Conservation (phyloP, 2,797 vertebrate genomes). For the Pangasius larnaudii region DNA sequence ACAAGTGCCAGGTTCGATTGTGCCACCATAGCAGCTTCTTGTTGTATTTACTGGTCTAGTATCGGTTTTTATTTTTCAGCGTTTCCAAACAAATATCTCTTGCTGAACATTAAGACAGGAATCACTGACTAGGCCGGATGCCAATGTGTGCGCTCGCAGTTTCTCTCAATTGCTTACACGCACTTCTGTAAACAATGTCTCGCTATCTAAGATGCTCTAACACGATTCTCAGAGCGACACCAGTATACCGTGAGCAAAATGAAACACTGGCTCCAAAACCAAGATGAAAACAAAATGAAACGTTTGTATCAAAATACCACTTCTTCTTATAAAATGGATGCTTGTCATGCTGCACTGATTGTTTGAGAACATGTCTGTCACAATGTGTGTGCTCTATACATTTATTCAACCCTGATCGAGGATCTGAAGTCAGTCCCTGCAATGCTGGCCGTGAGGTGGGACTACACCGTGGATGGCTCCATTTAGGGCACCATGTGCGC, state of each 20-base stretch:
- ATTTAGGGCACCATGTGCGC: background rate
- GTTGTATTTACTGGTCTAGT: background rate
- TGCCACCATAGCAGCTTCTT: background rate
- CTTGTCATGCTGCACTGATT: background rate
- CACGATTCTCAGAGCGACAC: background rate
- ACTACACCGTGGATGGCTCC: background rate
- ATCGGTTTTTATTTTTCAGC: background rate
- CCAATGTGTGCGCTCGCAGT: constrained; percentile 16
- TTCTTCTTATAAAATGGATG: background rate
- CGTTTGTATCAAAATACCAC: background rate
- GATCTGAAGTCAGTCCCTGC: background rate
- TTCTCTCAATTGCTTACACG: background rate
- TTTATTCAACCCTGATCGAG: background rate
- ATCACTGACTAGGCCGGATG: constrained; percentile 4
- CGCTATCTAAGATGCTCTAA: background rate
- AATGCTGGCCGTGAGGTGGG: background rate
- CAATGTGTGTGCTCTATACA: background rate
- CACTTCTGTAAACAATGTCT: constrained; percentile 12
- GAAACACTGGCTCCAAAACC: background rate
- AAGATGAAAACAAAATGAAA: background rate
- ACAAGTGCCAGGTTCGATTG: background rate
- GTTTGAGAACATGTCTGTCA: background rate
- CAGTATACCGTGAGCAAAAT: background rate
- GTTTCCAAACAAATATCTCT: background rate
- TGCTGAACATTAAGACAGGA: background rate